Conservation (phyloP, 2,888 invertebrate species). For the Oligia fasciuncula region DNA sequence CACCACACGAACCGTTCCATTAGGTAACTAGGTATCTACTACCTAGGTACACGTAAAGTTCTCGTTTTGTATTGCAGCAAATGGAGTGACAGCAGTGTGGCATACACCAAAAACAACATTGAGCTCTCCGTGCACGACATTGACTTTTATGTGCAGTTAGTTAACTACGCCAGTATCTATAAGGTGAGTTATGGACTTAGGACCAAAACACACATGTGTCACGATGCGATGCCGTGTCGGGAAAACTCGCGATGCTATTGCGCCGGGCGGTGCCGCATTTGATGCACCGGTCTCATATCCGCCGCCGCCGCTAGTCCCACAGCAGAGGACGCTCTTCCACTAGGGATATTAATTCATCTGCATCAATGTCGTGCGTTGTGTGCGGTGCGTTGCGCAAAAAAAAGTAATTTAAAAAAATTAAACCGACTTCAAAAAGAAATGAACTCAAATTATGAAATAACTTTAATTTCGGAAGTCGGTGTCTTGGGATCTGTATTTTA, state of each 20-base stretch:
- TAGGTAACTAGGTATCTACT: conserved; percentile 13
- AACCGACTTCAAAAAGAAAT: too few relatives aligned
- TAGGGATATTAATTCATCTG: not conserved
- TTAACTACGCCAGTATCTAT: conserved; percentile 80
- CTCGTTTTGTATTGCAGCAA: conserved; percentile 71
- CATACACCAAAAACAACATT: conserved; percentile 78
- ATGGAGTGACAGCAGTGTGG: conserved; percentile 71
- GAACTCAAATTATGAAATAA: too few relatives aligned
- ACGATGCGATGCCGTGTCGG: not conserved
- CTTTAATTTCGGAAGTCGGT: too few relatives aligned
- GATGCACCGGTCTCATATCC: not conserved
- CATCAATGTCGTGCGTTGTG: not conserved
- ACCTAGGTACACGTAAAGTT: conserved; percentile 19
- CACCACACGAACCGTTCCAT: conserved; percentile 51
- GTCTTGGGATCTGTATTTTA: too few relatives aligned
- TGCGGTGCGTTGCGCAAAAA: too few relatives aligned
- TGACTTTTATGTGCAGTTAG: conserved; percentile 81
- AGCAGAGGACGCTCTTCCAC: not conserved
- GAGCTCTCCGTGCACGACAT: conserved; percentile 84
- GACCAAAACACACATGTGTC: not conserved
- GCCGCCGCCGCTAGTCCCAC: not conserved
- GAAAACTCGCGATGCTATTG: not conserved
- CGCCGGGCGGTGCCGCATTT: not conserved
- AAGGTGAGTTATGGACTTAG: conserved; percentile 73
- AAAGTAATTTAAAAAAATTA: too few relatives aligned